Evolutionary conservation across 2,797 vertebrate species (phyloP).

Genomic region (Eremophila alpestris): DNA sequence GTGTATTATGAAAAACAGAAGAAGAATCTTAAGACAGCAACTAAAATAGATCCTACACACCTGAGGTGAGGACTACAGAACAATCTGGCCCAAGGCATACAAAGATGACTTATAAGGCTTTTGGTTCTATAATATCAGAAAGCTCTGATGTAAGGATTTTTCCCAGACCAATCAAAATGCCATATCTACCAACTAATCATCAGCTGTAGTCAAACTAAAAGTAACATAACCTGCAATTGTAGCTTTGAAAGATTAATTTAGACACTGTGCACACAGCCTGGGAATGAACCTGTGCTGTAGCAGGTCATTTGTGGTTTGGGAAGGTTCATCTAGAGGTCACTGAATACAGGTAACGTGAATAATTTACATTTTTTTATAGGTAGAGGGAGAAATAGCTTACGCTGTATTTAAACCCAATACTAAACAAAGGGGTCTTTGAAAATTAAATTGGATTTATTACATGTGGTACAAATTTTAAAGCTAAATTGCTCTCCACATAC

Average conservation of each 20-base stretch:
- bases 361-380: conserved; percentile 34
- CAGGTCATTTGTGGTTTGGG: conserved; percentile 18
- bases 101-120: neutral
- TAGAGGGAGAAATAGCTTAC: conserved; percentile 21
- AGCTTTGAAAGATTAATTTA: conserved; percentile 59
- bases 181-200: conserved; percentile 57
- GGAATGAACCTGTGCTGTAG: neutral
- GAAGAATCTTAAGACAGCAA: neutral
- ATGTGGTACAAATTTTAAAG: conserved; percentile 32
- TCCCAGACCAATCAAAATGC: conserved; percentile 19
- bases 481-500: conserved; percentile 16
- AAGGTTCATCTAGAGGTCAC: conserved; percentile 57
- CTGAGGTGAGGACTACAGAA: neutral
- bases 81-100: neutral
- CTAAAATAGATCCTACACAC: neutral
- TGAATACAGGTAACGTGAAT: conserved; percentile 61
- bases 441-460: conserved; percentile 34
- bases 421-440: conserved; percentile 63
- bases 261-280: neutral
- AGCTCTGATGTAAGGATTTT: conserved; percentile 28
- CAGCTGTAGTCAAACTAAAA: conserved; percentile 51
- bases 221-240: conserved; percentile 51
- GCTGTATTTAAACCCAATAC: neutral
- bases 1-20: neutral
- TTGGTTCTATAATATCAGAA: neutral